Base-by-base conservation (phyloP, 2,888 invertebrate species). In the Sarcophaga subvicina region DNA sequence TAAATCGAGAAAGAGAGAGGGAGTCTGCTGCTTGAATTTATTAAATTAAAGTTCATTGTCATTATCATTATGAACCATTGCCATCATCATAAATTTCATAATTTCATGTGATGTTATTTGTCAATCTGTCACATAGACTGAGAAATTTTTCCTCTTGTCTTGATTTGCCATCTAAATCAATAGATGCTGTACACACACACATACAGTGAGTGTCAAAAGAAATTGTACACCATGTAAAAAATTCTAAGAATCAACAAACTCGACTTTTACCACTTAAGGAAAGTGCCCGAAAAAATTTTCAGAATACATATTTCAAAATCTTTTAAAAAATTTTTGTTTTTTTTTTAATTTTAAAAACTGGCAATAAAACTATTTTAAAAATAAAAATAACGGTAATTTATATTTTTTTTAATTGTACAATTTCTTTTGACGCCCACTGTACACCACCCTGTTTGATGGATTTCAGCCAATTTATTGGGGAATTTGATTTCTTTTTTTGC, bases 101-200 rank as follows among this genome's bases (percentile, higher is more conserved):
- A 79, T 86, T 82, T 86, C 75, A 81, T 79, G 73, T 22, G 54
- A 37, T 77, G 67, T 72, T 71, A 83, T 86, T 86, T 86, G 83
- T 86, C 86, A 86, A 80, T 77, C 76, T 80, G 14, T 59, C n/a
- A 73, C 80, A 73, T 22, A 27, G 59, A 66, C 17, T 76, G 72
- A 60, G 49, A 47, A 62, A 25, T 67, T 63, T 60, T 22, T 37
- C 22, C 59, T 45, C 17, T 75, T 37, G 45, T 76, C 66, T 71
- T 73, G 25, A 12, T 49, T 76, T 63, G 80, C 69, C 17, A 81
- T 85, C 78, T 79, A 82, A 85, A 82, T 85, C 85, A 78, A 85
- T 85, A 85, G 71, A 85, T 3, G n/a, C 10, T 37, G 2, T 2
- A 37, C 8, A 37, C 37, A 37, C 37, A 37, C 37, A 37, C 37